Percentiles rank a stretch among this genome's conserved stretches.
Evolutionary conservation across 2,113 vertebrate species (phyloP).

Genomic region (Oryctolagus cuniculus): DNA sequence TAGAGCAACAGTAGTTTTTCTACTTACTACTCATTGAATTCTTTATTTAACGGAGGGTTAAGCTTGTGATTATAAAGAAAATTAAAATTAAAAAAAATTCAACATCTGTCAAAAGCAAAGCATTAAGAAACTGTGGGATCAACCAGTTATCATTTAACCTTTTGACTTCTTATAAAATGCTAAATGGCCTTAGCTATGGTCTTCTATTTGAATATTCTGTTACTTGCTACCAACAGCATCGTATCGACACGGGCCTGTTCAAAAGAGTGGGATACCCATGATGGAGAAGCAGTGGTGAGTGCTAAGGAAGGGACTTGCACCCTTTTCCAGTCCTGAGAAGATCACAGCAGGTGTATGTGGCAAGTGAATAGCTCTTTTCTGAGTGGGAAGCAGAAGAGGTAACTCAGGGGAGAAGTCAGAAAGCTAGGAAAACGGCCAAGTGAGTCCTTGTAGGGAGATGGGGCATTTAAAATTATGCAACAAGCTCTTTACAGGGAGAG

Average conservation of each 20-base stretch:
- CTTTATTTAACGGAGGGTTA: no score
- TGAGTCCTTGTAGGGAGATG: not conserved
- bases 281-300: not conserved
- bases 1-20: no score
- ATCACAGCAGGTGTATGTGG: not conserved
- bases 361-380: not conserved
- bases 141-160: not conserved
- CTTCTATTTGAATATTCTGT: conserved; percentile 7
- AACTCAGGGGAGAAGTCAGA: not conserved
- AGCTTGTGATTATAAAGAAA: no score
- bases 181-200: not conserved
- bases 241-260: not conserved
- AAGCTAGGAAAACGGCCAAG: not conserved
- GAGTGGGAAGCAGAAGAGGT: not conserved
- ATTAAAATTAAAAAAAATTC: not conserved
- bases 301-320: not conserved
- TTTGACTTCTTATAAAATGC: not conserved
- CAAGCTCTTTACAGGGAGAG: not conserved
- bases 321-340: not conserved
- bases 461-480: not conserved
- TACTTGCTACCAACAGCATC: not conserved
- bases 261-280: not conserved
- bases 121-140: not conserved
- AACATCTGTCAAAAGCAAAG: not conserved
- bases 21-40: no score